Evolutionary conservation across 2,113 vertebrate genomes (phyloP), one percentile per base, ranked within the genome.

Genomic region (Gymnorhina tibicen): DNA sequence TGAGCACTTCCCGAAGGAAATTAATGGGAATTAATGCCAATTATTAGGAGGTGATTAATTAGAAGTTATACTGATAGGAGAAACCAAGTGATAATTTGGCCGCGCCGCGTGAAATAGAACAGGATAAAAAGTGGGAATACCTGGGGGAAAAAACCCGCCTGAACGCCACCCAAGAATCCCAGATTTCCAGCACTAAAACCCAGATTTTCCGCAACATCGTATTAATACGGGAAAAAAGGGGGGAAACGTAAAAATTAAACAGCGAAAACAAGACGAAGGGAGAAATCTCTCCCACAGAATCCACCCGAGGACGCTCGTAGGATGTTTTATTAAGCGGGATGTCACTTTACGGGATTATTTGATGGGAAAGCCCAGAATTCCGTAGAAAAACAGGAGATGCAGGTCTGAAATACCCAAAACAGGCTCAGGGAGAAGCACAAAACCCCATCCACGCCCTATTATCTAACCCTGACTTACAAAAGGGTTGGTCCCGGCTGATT

Each of bases 31-130:
- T 41, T 30, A 23, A 23, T 3, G 10, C 10, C 7, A 32, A 44
- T 44, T 44, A 33, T 22, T 11, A 22, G 41, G 41, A 64, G 14
- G 21, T 3, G 47, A 27, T 42, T 59, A 24, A 55, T 37, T 26
- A 7, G 5, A 21, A 70, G 11, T 20, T 7, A 13, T 0, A 1
- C 4, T 2, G 37, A 5, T 21, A 73, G 28, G 16, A 62, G 11
- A 59, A 69, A 63, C 28, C 13, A 53, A 82, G 42, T 0, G 28
- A 44, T 33, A 15, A 16, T 13, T 46, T 41, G 8, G 16, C 7
- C 1, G 0, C 1, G 35, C 44, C 16, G n/a, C 0, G 1, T 14
- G n/a, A 19, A 23, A 70, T 2, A 4, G 3, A 32, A 83, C 0
- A 1, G 33, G 42, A 52, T 23, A 63, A 53, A 50, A 39, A 50